phyloP scores from a whole-genome alignment of 2,888 invertebrate genomes.

The Dyspetes luteomarginatus region DNA sequence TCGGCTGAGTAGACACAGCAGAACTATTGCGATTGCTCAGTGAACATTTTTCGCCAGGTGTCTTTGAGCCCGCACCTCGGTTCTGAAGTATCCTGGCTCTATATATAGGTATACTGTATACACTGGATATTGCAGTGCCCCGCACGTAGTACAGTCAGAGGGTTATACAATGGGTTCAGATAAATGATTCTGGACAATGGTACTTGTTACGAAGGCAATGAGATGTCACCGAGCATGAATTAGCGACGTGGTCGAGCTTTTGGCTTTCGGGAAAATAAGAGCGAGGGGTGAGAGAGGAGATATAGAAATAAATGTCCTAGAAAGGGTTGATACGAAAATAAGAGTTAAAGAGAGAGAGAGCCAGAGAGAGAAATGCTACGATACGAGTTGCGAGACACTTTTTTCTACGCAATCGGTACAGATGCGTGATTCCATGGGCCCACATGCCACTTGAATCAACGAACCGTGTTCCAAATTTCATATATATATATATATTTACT shows the following conservation, averaged over 20 bases:
- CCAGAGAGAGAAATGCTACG: constrained; percentile 26
- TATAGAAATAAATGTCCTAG: constrained; percentile 38
- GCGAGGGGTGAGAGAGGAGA: constrained; percentile 42
- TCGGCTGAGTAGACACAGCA: constrained; percentile 40
- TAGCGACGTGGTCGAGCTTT: constrained; percentile 76
- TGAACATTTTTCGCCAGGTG: constrained; percentile 78
- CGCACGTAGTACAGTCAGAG: constrained; percentile 32
- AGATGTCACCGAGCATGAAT: constrained; percentile 82
- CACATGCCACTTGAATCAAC: constrained; percentile 63
- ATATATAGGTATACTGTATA: constrained; percentile 28
- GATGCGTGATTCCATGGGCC: constrained; percentile 68
- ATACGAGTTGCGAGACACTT: constrained; percentile 51
- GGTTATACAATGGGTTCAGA: constrained; percentile 71
- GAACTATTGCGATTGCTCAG: constrained; percentile 72
- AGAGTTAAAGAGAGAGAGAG: constrained; percentile 30
- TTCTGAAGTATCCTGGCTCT: constrained; percentile 62
- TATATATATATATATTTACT: constrained; percentile 58
- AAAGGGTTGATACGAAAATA: constrained; percentile 56
- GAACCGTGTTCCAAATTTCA: constrained; percentile 54
- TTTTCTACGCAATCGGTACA: constrained; percentile 70
- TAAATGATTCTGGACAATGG: constrained; percentile 79
- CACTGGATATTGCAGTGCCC: not conserved
- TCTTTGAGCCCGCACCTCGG: constrained; percentile 63
- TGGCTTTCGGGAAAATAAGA: constrained; percentile 63
- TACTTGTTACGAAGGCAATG: constrained; percentile 82